Conservation (phyloP, 2,113 vertebrate genomes). For the Rhinoderma darwinii region DNA sequence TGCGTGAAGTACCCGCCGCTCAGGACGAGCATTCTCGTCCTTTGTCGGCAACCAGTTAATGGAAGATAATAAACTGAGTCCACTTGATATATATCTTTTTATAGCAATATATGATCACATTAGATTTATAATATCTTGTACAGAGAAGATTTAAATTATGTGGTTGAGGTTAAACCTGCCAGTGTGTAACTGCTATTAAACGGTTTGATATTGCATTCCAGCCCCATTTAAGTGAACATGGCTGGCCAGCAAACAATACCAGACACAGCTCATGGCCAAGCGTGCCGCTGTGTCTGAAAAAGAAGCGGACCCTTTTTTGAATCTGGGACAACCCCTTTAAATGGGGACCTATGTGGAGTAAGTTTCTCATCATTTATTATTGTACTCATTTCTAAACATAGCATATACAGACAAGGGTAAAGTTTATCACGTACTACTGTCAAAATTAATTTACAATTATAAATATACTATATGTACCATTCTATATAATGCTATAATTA, state of each 20-base stretch:
- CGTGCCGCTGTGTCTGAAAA: no score
- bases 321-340: no score
- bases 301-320: no score
- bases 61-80: background rate
- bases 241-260: no score
- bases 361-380: no score
- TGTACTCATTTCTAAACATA: no score
- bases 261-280: no score
- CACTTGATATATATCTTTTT: background rate
- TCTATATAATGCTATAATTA: background rate
- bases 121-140: background rate
- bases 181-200: background rate
- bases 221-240: background rate
- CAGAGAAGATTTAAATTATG: background rate
- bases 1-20: no score
- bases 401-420: background rate
- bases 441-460: background rate
- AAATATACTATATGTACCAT: background rate
- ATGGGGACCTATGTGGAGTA: no score
- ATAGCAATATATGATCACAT: background rate
- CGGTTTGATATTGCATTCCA: background rate
- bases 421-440: background rate
- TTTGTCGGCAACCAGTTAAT: no score
- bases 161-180: background rate
- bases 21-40: no score